Conservation (phyloP, 2,113 vertebrate species). For the Junco hyemalis region DNA sequence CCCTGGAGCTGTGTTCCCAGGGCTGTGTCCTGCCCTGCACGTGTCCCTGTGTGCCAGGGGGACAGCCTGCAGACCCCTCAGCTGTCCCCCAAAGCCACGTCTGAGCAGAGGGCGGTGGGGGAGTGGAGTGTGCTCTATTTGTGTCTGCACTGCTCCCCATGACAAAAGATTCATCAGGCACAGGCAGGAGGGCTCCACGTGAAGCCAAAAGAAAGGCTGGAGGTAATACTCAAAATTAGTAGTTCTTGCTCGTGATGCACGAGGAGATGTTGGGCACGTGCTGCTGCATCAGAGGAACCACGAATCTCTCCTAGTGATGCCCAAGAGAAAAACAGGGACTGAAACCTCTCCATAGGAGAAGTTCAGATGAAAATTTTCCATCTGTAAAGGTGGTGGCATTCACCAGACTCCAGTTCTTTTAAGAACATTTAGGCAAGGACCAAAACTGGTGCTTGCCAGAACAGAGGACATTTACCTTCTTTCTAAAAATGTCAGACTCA, state of each 20-base stretch:
- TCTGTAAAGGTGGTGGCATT: not conserved
- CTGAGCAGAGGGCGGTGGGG: not conserved
- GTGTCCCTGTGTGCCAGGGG: rapidly evolving
- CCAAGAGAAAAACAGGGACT: not conserved
- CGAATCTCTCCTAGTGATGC: not conserved
- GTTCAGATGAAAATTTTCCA: not conserved
- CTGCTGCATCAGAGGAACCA: not conserved
- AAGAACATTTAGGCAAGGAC: not conserved
- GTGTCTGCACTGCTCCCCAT: not conserved
- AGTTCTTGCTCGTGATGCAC: not conserved
- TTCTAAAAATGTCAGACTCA: not conserved
- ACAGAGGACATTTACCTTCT: not conserved
- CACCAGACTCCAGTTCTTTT: not conserved
- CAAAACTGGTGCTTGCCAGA: not conserved
- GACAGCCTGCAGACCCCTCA: not conserved
- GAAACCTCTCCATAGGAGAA: not conserved
- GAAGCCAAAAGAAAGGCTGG: not conserved
- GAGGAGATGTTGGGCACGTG: rapidly evolving
- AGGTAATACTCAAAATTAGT: not conserved
- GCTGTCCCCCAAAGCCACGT: not conserved
- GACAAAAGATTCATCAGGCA: not conserved
- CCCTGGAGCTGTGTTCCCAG: not conserved
- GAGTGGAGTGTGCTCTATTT: not conserved
- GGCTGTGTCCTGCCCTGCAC: not conserved
- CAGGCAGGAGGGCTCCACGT: not conserved